These are phyloP conservation scores for Neoscelio sp. DNA, from an alignment of 2,888 invertebrate genomes.

Conservation along the genomic window DNA sequence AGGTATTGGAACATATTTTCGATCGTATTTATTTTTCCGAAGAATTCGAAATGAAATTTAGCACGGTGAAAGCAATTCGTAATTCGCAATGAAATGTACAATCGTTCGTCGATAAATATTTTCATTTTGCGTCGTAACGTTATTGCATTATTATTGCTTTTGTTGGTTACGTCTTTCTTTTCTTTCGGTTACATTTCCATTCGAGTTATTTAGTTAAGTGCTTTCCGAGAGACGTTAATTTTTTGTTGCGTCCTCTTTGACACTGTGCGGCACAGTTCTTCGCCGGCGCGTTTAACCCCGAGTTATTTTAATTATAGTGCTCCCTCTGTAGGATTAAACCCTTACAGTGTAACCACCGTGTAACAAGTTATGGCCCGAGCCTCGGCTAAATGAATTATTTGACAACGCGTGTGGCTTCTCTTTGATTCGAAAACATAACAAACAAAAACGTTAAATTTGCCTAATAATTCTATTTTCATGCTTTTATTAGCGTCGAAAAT, in stretches of 20 bases:
- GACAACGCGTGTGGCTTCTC: constrained; percentile 45
- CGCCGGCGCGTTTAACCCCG: constrained; percentile 48
- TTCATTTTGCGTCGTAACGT: no score
- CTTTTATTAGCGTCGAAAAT: no score
- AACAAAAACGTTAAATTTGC: background rate
- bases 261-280: constrained; percentile 31
- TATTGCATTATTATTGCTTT: no score
- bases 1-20: constrained; percentile 29
- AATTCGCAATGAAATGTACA: constrained; percentile 18
- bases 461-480: no score
- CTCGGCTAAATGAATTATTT: constrained; percentile 71
- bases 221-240: constrained; percentile 7
- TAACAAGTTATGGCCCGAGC: constrained; percentile 49
- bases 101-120: constrained; percentile 12
- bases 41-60: constrained; percentile 30
- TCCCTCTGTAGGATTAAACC: constrained; percentile 56
- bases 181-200: constrained; percentile 16
- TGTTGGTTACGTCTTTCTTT: background rate
- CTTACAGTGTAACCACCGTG: constrained; percentile 38
- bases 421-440: constrained; percentile 17
- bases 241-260: constrained; percentile 13
- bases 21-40: constrained; percentile 23
- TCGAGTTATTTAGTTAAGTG: constrained; percentile 25
- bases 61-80: constrained; percentile 11
- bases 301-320: constrained; percentile 48